Base-by-base conservation (phyloP, 2,797 vertebrate species). In the Takifugu rubripes region DNA sequence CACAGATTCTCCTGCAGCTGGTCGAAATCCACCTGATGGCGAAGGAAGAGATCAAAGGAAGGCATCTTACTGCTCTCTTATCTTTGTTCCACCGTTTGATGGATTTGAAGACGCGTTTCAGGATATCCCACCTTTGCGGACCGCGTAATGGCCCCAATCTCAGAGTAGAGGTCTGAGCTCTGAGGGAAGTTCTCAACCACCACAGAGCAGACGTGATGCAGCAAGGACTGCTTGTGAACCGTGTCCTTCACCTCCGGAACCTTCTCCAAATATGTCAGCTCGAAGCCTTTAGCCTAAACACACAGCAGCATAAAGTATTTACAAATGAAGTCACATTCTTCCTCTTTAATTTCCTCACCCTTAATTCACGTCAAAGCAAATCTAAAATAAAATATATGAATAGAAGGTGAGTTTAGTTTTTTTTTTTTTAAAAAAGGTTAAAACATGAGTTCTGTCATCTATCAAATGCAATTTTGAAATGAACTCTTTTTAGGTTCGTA, bases 241-340 rank as follows among this genome's bases (percentile, higher is more conserved):
- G 95, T 98, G 83, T 98, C 96, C 87, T 98, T 98, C 52, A 98
- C 95, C 81, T 98, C 96, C 44, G 94, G 93, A 84, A 98, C 94
- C 87, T 98, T 98, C 90, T 97, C 94, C 89, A 98, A 90, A 83
- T 98, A 98, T 44, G 89, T 94, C 84, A 98, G 82, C 84, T 97
- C 94, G 66, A 97, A 98, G 15, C 94, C 96, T 93, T 96, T 97
- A 57, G 94, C 95, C 96, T 98, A 61, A 31, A 61, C 25, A 46
- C 27, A 67, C 3, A 3, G 29, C 58, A 24, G 51, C 1, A 45
- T 4, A 1, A 3, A 3, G 62, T 46, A 66, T 16, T 64, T 15
- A 55, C 24, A 33, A n/a, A 52, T n/a, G 6, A 43, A 7, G 7
- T 6, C 2, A 1, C 15, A 11, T 21, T 29, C 40, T 43, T 11